Percentiles rank a stretch among this genome's conserved stretches.
Conservation (phyloP, 2,888 invertebrate genomes). For the Epirrhoe alternata region DNA sequence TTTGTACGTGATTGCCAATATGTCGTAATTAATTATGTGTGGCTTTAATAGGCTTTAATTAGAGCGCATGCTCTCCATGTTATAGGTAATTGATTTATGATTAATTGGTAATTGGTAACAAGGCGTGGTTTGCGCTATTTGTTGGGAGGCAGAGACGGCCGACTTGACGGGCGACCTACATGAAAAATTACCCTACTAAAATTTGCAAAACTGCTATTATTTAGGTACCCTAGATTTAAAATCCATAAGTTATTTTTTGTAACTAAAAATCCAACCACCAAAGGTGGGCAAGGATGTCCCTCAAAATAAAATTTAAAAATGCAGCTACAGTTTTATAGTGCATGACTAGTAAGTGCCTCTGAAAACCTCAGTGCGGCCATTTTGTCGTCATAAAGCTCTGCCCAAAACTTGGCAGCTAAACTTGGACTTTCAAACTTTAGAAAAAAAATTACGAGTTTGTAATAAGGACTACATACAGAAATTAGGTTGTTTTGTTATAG, state of each 20-base stretch:
- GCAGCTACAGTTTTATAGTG: neutral
- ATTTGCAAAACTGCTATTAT: too few relatives aligned
- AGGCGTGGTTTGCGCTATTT: neutral
- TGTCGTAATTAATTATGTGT: neutral
- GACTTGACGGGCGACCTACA: too few relatives aligned
- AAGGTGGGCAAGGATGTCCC: too few relatives aligned
- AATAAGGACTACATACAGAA: too few relatives aligned
- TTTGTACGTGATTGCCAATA: neutral
- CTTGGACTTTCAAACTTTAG: neutral
- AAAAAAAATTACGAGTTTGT: conserved; percentile 6
- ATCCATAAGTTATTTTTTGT: too few relatives aligned
- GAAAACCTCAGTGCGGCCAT: neutral
- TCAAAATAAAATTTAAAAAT: neutral
- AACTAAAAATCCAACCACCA: too few relatives aligned
- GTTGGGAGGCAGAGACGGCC: too few relatives aligned
- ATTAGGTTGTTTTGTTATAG: too few relatives aligned
- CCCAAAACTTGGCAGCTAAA: conserved; percentile 12
- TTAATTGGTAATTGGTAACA: neutral
- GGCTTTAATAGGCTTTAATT: conserved; percentile 1
- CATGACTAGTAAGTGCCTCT: neutral
- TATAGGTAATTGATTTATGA: neutral
- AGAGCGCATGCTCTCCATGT: neutral
- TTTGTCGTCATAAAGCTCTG: neutral
- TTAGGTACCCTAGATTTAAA: too few relatives aligned
- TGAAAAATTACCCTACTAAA: too few relatives aligned